These are phyloP conservation scores for Cebidichthys violaceus DNA, from an alignment of 2,113 vertebrate species.

Conservation along the genomic window DNA sequence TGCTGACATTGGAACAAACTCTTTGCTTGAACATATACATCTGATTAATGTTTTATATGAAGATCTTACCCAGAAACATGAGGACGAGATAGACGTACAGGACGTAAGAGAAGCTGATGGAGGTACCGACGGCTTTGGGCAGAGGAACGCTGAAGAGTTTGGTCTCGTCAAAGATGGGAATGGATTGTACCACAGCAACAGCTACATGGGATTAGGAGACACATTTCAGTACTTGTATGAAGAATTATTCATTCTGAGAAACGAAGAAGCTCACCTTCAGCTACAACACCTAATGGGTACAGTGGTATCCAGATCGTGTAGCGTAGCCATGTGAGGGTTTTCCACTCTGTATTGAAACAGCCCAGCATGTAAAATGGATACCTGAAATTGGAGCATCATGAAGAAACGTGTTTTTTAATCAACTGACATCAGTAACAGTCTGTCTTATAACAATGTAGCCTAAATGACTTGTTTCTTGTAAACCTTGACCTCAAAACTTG, in stretches of 20 bases:
- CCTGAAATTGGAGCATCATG: slow-evolving; percentile 74
- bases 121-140: slow-evolving; percentile 87
- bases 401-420: not conserved
- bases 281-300: slow-evolving; percentile 91
- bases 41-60: not conserved
- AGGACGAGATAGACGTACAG: slow-evolving; percentile 89
- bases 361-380: slow-evolving; percentile 97
- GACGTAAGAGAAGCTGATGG: slow-evolving; percentile 90
- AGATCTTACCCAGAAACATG: slow-evolving; percentile 91
- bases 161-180: slow-evolving; percentile 90
- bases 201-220: slow-evolving; percentile 78
- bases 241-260: not conserved
- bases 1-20: not conserved
- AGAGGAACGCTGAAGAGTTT: slow-evolving; percentile 90
- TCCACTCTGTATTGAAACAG: slow-evolving; percentile 94
- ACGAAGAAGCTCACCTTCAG: slow-evolving; percentile 89
- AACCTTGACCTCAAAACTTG: not conserved
- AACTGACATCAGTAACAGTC: not conserved
- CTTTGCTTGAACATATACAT: not conserved
- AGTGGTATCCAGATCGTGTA: slow-evolving; percentile 95
- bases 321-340: slow-evolving; percentile 93
- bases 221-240: not conserved
- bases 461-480: not conserved
- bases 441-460: not conserved
- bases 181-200: slow-evolving; percentile 90